Conservation (phyloP, 2,888 invertebrate genomes). For the Sussaba pulchella region DNA sequence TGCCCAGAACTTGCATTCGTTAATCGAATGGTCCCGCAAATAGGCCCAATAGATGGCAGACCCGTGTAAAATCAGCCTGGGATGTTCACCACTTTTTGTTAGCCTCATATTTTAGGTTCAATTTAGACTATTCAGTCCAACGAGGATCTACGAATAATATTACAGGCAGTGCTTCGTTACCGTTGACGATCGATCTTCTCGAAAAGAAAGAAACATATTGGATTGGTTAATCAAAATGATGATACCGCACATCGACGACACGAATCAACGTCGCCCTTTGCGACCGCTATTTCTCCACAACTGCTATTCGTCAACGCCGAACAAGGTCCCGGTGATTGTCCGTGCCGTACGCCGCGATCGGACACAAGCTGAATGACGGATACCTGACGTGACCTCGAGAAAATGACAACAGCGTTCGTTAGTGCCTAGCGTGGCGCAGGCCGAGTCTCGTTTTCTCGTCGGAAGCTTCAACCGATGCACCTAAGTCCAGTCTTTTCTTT, state of each 20-base stretch:
- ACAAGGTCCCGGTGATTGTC: constrained; percentile 79
- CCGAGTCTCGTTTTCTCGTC: neutral
- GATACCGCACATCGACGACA: constrained; percentile 42
- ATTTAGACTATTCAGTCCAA: too few species aligned
- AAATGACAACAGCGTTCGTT: constrained; percentile 83
- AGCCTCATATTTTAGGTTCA: too few species aligned
- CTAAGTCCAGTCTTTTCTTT: too few species aligned
- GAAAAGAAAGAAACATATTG: neutral
- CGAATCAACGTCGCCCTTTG: constrained; percentile 46
- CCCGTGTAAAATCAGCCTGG: too few species aligned
- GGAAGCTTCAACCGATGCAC: too few species aligned
- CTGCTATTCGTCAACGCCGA: constrained; percentile 76
- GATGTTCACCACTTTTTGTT: too few species aligned
- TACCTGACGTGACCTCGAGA: constrained; percentile 79
- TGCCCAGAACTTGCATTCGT: too few species aligned
- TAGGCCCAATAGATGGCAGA: too few species aligned
- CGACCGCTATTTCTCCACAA: constrained; percentile 43
- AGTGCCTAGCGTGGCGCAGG: constrained; percentile 36
- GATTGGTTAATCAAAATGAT: constrained; percentile 23
- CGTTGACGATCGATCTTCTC: constrained; percentile 6
- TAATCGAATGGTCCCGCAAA: too few species aligned
- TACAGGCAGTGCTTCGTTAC: too few species aligned
- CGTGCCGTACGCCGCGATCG: constrained; percentile 60
- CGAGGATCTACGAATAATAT: too few species aligned
- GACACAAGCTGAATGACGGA: constrained; percentile 77